Conservation (phyloP, 2,888 invertebrate species). For the Cremastinae sp. region DNA sequence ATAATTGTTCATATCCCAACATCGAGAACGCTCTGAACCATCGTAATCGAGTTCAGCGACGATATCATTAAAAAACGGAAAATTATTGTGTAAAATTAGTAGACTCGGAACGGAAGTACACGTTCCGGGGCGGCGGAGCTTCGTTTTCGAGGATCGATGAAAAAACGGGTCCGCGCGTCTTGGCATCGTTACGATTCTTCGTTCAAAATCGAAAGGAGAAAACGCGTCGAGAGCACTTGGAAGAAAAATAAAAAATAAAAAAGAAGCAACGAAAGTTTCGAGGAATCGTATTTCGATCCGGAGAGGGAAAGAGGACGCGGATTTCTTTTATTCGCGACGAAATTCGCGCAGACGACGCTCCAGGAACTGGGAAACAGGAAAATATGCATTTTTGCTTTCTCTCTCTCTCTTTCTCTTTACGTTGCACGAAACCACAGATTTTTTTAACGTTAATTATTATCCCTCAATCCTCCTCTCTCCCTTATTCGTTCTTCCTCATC, state of each 20-base stretch:
- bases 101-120: neutral
- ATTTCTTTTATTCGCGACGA: slow-evolving; percentile 58
- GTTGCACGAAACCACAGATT: slow-evolving; percentile 73
- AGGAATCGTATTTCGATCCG: slow-evolving; percentile 34
- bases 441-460: slow-evolving; percentile 72
- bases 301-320: slow-evolving; percentile 43
- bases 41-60: slow-evolving; percentile 26
- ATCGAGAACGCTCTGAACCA: slow-evolving; percentile 47
- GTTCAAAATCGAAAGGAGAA: slow-evolving; percentile 3
- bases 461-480: slow-evolving; percentile 56
- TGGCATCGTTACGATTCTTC: slow-evolving; percentile 4
- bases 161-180: slow-evolving; percentile 12
- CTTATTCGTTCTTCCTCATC: slow-evolving; percentile 60
- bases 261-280: slow-evolving; percentile 42
- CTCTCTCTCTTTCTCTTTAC: slow-evolving; percentile 67
- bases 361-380: slow-evolving; percentile 52
- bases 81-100: neutral
- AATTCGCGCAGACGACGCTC: neutral
- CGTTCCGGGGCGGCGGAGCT: too few species aligned
- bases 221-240: too few species aligned
- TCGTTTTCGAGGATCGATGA: slow-evolving; percentile 33
- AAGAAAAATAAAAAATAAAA: slow-evolving; percentile 30
- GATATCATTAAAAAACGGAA: neutral
- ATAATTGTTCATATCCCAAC: slow-evolving; percentile 42
- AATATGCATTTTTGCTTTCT: slow-evolving; percentile 67